These are phyloP conservation scores for Paragorgia papillata DNA, from an alignment of 92 coral and sea anemone genomes.

Conservation along the genomic window DNA sequence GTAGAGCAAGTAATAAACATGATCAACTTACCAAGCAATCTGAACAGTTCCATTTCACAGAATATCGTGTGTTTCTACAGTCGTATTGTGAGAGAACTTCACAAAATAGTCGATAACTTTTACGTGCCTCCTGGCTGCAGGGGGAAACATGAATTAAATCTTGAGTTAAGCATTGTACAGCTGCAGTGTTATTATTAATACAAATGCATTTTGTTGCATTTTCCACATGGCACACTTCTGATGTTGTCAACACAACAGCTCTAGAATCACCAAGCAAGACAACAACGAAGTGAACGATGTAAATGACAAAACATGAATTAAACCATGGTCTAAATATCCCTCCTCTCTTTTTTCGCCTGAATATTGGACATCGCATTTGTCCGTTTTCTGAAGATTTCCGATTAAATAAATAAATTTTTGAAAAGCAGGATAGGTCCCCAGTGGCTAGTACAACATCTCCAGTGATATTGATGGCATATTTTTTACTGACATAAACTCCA, in stretches of 20 bases:
- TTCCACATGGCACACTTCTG: conserved; percentile 1
- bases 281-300: conserved; percentile 1
- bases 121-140: conserved; percentile 36
- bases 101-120: conserved; percentile 44
- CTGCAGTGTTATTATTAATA: background rate
- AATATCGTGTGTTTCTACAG: conserved; percentile 51
- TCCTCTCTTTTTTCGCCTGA: background rate
- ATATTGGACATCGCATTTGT: conserved; percentile 9
- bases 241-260: background rate
- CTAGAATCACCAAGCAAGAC: background rate
- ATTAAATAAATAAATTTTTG: background rate
- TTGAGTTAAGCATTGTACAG: conserved; percentile 14
- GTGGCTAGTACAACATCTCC: too few species aligned
- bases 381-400: background rate
- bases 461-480: too few species aligned
- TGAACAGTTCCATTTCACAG: conserved; percentile 66
- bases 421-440: background rate
- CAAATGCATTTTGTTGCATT: conserved; percentile 3
- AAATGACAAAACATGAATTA: background rate
- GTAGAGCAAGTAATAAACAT: too few species aligned
- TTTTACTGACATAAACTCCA: too few species aligned
- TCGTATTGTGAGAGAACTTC: conserved; percentile 58
- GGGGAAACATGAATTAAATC: conserved; percentile 8
- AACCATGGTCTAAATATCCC: background rate
- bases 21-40: conserved; percentile 61